Conservation (phyloP, 2,113 vertebrate species). For the Axis porcinus region DNA sequence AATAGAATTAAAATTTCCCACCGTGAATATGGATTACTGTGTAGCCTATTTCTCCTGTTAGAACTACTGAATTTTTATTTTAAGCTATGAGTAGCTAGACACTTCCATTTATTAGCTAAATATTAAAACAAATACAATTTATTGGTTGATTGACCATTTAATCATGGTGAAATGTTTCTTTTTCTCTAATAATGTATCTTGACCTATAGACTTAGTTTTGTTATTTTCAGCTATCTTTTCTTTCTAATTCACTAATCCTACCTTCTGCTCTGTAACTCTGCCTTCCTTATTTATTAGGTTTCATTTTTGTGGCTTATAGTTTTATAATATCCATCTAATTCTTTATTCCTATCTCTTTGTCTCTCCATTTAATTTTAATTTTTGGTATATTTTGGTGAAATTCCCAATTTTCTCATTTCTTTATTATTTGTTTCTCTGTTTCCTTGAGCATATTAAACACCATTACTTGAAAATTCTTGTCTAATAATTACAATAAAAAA, state of each 20-base stretch:
- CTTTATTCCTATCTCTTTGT: not conserved
- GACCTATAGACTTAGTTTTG: not conserved
- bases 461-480: not conserved
- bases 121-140: not conserved
- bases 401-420: not conserved
- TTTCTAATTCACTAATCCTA: not conserved
- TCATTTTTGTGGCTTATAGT: not conserved
- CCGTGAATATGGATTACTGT: not conserved
- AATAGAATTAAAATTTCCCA: not conserved
- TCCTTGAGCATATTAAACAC: not conserved
- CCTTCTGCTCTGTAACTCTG: not conserved
- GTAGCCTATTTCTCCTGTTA: not conserved
- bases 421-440: not conserved
- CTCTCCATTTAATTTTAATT: not conserved
- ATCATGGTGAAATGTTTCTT: not conserved
- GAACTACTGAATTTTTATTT: not conserved
- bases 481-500: not conserved
- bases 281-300: not conserved
- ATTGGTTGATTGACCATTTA: not conserved
- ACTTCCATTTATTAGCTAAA: not conserved
- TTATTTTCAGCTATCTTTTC: not conserved
- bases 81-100: not conserved
- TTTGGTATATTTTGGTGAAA: not conserved
- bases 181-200: not conserved
- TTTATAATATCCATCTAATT: not conserved